Evolutionary conservation across 2,113 vertebrate species (phyloP).

Genomic region (Penelope pileata): DNA sequence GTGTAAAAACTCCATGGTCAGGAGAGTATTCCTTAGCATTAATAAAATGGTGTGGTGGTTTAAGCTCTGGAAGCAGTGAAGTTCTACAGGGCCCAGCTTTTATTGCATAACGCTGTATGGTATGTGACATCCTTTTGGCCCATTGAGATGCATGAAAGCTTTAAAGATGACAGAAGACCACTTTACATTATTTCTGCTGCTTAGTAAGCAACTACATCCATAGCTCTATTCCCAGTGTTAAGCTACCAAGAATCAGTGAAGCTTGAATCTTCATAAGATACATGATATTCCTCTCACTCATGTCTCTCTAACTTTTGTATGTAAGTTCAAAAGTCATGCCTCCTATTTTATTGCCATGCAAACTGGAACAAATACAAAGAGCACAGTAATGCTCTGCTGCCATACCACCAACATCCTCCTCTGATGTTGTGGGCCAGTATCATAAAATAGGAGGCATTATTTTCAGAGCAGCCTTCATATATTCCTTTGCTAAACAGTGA

Average conservation of each 20-base stretch:
- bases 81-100: no score
- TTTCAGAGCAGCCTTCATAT: neutral
- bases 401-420: neutral
- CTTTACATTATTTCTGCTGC: neutral
- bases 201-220: neutral
- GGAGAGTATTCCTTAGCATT: neutral
- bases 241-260: neutral
- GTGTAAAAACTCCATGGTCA: neutral
- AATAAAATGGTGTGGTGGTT: neutral
- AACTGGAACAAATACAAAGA: no score
- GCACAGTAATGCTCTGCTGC: no score
- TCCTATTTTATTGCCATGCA: no score
- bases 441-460: no score
- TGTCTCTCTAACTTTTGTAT: no score
- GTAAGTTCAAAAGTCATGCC: no score
- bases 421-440: neutral
- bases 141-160: neutral
- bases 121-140: no score
- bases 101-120: no score
- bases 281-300: accelerated
- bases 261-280: neutral
- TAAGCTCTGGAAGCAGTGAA: no score
- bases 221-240: neutral
- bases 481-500: neutral
- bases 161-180: neutral